Percentiles rank a stretch among this genome's conserved stretches.
phyloP scores from a whole-genome alignment of 2,113 vertebrate species.

The Harpagus bidentatus region DNA sequence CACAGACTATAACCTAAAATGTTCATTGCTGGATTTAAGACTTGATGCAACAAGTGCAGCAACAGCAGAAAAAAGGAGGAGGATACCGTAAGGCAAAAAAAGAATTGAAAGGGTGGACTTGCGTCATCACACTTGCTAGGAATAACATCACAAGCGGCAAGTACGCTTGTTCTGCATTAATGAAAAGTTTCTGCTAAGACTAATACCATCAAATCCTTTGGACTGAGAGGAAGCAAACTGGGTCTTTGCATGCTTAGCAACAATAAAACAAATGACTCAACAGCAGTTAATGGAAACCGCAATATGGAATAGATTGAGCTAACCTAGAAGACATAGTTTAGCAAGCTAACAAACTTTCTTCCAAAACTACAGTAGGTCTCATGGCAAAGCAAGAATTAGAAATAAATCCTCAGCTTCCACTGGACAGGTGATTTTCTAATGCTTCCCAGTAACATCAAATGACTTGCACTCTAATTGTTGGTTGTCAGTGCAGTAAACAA shows the following conservation, averaged over 20 bases:
- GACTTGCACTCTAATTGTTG: slow-evolving; percentile 43
- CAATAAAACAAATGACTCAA: not conserved
- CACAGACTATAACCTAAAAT: not conserved
- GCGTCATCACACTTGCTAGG: not conserved
- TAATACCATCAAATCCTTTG: not conserved
- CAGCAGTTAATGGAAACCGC: not conserved
- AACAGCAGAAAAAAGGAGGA: not conserved
- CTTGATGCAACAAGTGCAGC: slow-evolving; percentile 12
- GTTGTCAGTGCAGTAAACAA: slow-evolving; percentile 64
- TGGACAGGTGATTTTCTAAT: slow-evolving; percentile 47
- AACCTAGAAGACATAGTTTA: not conserved
- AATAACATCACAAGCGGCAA: not conserved
- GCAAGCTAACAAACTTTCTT: not conserved
- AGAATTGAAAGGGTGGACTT: not conserved
- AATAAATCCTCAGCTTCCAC: not conserved
- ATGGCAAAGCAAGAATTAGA: not conserved
- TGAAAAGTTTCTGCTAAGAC: not conserved
- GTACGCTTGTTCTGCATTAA: not conserved
- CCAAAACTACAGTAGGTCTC: not conserved
- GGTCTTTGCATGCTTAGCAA: not conserved
- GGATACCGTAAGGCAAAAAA: not conserved
- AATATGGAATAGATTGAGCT: not conserved
- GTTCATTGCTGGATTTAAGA: not conserved
- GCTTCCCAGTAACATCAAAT: not conserved
- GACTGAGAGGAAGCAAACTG: not conserved